Conservation (phyloP, 2,113 vertebrate species). For the Chloroceryle aenea region DNA sequence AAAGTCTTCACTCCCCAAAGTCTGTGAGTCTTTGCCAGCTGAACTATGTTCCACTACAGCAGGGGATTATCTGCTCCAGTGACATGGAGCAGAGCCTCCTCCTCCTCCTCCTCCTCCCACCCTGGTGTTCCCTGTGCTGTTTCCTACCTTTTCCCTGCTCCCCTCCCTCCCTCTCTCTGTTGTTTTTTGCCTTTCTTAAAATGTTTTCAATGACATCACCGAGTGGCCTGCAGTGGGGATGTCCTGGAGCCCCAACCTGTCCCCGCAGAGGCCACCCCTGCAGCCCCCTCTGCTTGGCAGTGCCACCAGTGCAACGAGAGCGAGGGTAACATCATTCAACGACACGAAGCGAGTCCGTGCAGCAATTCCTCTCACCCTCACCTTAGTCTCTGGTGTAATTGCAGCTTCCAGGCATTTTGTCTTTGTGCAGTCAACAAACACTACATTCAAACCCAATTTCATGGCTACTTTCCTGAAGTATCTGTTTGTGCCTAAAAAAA, state of each 20-base stretch:
- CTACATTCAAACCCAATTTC: constrained; percentile 80
- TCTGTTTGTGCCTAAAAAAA: constrained; percentile 82
- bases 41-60: not conserved
- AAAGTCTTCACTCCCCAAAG: not conserved
- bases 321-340: not conserved
- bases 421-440: constrained; percentile 86
- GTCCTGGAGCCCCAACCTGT: not conserved
- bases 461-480: constrained; percentile 84
- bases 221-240: not conserved
- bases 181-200: not conserved
- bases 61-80: not conserved
- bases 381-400: constrained; percentile 90
- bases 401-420: constrained; percentile 81
- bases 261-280: not conserved
- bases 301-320: not conserved
- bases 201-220: not conserved
- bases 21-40: not conserved
- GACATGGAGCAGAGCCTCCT: not conserved
- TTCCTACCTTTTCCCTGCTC: not conserved
- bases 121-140: not conserved
- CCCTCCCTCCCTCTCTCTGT: not conserved
- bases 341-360: not conserved
- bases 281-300: not conserved
- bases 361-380: constrained; percentile 40
- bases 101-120: not conserved